Base-by-base conservation (phyloP, 2,888 invertebrate species). In the Psylliodes chrysocephalus region DNA sequence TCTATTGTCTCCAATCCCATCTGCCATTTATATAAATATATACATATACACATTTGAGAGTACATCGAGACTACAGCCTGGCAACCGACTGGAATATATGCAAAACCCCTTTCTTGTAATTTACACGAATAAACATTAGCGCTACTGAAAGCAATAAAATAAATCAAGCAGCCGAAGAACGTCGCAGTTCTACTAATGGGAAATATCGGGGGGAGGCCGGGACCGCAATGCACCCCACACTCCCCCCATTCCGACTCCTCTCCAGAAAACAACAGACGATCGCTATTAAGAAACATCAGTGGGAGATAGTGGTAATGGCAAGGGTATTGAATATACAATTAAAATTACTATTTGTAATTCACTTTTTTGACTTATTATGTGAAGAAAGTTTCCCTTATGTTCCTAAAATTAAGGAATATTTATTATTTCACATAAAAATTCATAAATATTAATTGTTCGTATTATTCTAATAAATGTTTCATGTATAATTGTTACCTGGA, bases 111-210 rank as follows among this genome's bases (percentile, higher is more conserved):
- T 84, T 84, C 84, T 84, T 85, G 84, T 85, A 85, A 84, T 85
- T 85, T 84, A 84, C 81, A 83, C 84, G 84, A 84, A 84, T 85
- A 85, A 85, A 85, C 84, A 84, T 84, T 84, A 85, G 83, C 84
- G 84, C 83, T 84, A 84, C 84, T 84, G 83, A 83, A 83, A 82
- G 84, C 83, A 84, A 85, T 85, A 85, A 85, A 84, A 85, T 85
- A 85, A 85, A 85, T 85, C 84, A 85, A 83, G 81, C 78, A 74
- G 79, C 75, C 78, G 77, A 59, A 59, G 64, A 66, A 60, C 64
- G 64, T 59, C 59, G 59, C 59, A 49, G 49, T 51, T 62, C 60
- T 66, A 67, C 70, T 73, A 73, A 74, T 73, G 71, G 71, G 71
- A 73, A 59, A 67, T 69, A 72, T 70, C 69, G 71, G 69, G 69